Evolutionary conservation across 2,888 invertebrate species (phyloP), one percentile per base, ranked within the genome.

Genomic region (Exocentrus adspersus): DNA sequence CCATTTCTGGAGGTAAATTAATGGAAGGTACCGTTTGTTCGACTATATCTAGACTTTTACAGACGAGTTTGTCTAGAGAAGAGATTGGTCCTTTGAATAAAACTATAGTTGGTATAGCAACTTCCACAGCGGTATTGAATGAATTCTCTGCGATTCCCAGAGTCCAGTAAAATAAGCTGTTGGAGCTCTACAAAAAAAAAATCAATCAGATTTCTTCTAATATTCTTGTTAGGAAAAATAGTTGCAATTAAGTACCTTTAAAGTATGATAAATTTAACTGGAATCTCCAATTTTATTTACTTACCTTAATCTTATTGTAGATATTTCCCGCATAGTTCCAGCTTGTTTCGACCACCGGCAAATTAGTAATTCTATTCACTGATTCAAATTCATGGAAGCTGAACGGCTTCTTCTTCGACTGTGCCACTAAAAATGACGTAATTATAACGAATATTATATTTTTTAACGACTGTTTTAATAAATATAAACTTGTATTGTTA

Each of bases 331-430:
- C 93, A 62, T 90, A 89, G 57, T 86, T 88, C 75, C 92, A 88
- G 43, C 94, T 88, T 32, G 90, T 88, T 78, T 91, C 93, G n/a
- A 95, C 90, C 60, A 95, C 88, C 0, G 95, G 95, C 50, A 95
- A 87, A 70, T 89, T 90, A 9, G 89, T 87, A 45, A 95, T 89
- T 69, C 93, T 86, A 48, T 89, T 87, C 10, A 95, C 87, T 60
- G 92, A 90, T 81, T 92, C 89, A 81, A 93, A 81, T 70, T 86
- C 87, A 56, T 77, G 70, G 14, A 78, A 53, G 1, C 51, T 66
- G 17, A 74, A 72, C 0, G 64, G 53, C 51, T 66, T 72, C 48
- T 72, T 73, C 56, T 67, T 73, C 9, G 65, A 54, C 24, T 68
- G 67, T 19, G 71, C 65, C 76, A 75, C 75, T 76, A 61, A 43